phyloP scores from a whole-genome alignment of 2,888 invertebrate genomes.

The Saturnia pavonia region DNA sequence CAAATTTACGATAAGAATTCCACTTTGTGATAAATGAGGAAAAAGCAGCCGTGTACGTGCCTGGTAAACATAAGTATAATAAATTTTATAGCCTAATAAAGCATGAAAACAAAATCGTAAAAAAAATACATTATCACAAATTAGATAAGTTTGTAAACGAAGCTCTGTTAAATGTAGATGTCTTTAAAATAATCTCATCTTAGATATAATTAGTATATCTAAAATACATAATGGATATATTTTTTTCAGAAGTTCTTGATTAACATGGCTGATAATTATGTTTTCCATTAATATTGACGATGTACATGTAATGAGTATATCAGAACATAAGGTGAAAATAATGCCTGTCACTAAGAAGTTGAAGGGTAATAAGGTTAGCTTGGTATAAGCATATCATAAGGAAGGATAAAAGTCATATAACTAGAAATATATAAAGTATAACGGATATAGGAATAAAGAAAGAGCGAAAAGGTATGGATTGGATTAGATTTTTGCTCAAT shows the following conservation, averaged over 20 bases:
- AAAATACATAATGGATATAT: background rate
- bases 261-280: background rate
- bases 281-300: background rate
- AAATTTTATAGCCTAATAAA: constrained; percentile 1
- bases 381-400: no score
- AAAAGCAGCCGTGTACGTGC: constrained; percentile 4
- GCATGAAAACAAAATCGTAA: constrained; percentile 6
- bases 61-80: background rate
- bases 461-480: no score
- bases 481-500: no score
- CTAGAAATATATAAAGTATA: no score
- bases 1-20: constrained; percentile 8
- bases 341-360: no score
- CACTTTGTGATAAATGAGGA: constrained; percentile 3
- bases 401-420: no score
- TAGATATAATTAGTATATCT: background rate
- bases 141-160: background rate
- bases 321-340: no score
- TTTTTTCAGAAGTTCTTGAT: background rate
- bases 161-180: background rate
- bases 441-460: no score
- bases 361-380: no score
- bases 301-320: background rate
- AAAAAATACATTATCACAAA: constrained; percentile 1
- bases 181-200: background rate